A percentile compares a stretch with the other conserved stretches of the same genome.
phyloP scores from a whole-genome alignment of 2,797 vertebrate genomes.

The Amphiprion clarkii region DNA sequence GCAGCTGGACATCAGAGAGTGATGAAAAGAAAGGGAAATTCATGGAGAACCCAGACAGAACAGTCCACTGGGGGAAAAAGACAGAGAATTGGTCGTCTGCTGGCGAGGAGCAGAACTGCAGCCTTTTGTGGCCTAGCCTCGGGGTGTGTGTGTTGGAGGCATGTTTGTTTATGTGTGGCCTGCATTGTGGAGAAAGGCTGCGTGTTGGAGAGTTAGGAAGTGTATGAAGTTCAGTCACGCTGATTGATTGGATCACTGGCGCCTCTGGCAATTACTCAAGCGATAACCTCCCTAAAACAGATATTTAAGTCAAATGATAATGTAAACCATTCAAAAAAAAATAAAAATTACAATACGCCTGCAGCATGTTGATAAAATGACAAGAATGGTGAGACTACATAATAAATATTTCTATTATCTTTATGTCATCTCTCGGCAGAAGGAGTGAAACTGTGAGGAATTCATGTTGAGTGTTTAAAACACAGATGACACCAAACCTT shows the following conservation, averaged over 20 bases:
- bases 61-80: constrained; percentile 78
- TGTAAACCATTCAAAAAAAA: constrained; percentile 48
- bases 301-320: constrained; percentile 62
- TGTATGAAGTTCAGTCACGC: constrained; percentile 58
- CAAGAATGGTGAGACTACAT: constrained; percentile 34
- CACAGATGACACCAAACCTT: constrained; percentile 53
- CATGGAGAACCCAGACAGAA: constrained; percentile 91
- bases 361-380: constrained; percentile 61
- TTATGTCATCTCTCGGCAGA: constrained; percentile 31
- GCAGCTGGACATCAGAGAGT: constrained; percentile 97
- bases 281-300: constrained; percentile 54
- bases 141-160: constrained; percentile 48
- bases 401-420: constrained; percentile 45
- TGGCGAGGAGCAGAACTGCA: constrained; percentile 82
- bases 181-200: constrained; percentile 31
- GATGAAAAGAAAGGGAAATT: constrained; percentile 96
- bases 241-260: constrained; percentile 66
- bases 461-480: constrained; percentile 35
- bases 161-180: constrained; percentile 59
- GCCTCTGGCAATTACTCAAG: constrained; percentile 63
- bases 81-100: constrained; percentile 80
- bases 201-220: constrained; percentile 45
- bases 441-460: constrained; percentile 18
- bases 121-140: constrained; percentile 54
- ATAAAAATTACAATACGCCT: constrained; percentile 29